Base-by-base conservation (phyloP, 2,113 vertebrate genomes). In the Speoplatyrhinus poulsoni region DNA sequence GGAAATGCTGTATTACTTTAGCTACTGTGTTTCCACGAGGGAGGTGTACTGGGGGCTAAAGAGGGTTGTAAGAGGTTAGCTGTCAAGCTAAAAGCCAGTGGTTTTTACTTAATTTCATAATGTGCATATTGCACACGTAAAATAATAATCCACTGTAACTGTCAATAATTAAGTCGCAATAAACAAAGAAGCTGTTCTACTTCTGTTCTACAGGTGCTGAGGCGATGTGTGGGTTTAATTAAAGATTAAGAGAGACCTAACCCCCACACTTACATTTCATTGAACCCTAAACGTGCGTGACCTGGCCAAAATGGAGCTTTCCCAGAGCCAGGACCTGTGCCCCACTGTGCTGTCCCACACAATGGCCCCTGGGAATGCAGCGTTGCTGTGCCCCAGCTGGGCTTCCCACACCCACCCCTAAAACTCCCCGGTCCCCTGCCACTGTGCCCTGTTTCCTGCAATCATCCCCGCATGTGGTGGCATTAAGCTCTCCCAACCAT, bases 381-480 rank as follows among this genome's bases (percentile, higher is more conserved):
- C 78, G 81, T 82, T 82, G 72, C 67, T 67, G 77, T 88, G 72
- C 74, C 65, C 81, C 87, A 80, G 84, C 84, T 60, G 80, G 65
- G 70, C 67, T 67, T 79, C 74, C 62, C 64, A 62, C 72, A 41
- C 64, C 62, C 46, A 17, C 71, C 54, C 71, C 70, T 57, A 71
- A 75, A 82, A 67, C 86, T 76, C 73, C 7, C 46, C 73, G 84
- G 83, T 87, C 86, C 83, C 89, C 86, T 77, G 79, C 84, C 80
- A 85, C 82, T 89, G 73, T 79, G 78, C 79, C 79, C 82, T 53
- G 88, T 89, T 91, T 92, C 91, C 91, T 92, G 90, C 89, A 91
- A 91, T 90, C 92, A 90, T 90, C 87, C 83, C 86, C 85, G 88
- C 87, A 91, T 89, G 92, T 88, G 88, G 92, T 69, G 83, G 85